phyloP scores from a whole-genome alignment of 35 echinoderm and acorn worm species.

The Chiridota heheva region DNA sequence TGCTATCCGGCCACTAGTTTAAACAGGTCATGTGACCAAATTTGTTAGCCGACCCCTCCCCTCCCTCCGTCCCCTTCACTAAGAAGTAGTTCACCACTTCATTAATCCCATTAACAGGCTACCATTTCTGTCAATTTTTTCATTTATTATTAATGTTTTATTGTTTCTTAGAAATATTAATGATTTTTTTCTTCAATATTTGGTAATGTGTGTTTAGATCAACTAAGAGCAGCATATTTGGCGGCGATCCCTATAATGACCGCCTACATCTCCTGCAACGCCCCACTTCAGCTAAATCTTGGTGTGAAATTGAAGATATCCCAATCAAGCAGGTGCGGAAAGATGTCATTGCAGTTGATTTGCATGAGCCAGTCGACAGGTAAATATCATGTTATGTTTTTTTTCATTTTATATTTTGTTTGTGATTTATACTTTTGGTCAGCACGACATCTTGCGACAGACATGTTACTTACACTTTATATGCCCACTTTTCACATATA shows the following conservation, averaged over 20 bases:
- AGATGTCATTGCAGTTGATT: conserved; percentile 71
- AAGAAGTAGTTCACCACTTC: not conserved
- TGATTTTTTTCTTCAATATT: too few relatives aligned
- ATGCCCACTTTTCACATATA: too few relatives aligned
- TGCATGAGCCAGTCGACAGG: conserved; percentile 73
- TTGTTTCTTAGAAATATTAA: too few relatives aligned
- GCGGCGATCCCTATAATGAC: conserved; percentile 79
- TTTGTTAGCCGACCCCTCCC: not conserved
- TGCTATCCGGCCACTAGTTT: too few relatives aligned
- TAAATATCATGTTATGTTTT: not conserved
- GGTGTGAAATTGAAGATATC: conserved; percentile 56
- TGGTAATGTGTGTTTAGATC: too few relatives aligned
- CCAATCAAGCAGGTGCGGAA: conserved; percentile 81
- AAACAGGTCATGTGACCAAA: too few relatives aligned
- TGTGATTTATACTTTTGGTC: too few relatives aligned
- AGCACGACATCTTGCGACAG: too few relatives aligned
- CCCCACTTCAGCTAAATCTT: conserved; percentile 32
- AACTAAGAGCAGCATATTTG: conserved; percentile 87
- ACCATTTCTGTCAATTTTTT: too few relatives aligned
- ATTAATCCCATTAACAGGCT: too few relatives aligned
- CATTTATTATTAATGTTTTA: too few relatives aligned
- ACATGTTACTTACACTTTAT: too few relatives aligned
- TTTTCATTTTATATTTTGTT: not conserved
- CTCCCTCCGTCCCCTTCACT: not conserved
- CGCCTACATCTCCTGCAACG: conserved; percentile 68